These are phyloP conservation scores for Drosophila meridiana DNA, from an alignment of 2,888 invertebrate genomes.

Conservation along the genomic window DNA sequence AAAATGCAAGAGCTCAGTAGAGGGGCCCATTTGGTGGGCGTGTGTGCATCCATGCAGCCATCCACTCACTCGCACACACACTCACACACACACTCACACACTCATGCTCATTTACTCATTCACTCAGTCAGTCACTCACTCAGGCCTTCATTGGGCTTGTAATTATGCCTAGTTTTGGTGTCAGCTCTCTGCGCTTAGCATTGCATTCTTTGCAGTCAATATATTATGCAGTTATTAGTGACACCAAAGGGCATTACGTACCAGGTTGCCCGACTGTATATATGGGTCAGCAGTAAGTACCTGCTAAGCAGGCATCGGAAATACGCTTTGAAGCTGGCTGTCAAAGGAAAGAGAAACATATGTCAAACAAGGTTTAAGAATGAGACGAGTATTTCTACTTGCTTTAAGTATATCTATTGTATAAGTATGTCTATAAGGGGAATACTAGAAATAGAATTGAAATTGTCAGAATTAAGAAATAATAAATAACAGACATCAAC, in stretches of 20 bases:
- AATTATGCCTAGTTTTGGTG: slow-evolving; percentile 47
- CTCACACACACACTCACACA: slow-evolving; percentile 15
- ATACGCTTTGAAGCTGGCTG: slow-evolving; percentile 25
- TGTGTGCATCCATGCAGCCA: slow-evolving; percentile 26
- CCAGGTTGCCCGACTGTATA: slow-evolving; percentile 23
- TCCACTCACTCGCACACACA: slow-evolving; percentile 8
- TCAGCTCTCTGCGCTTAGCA: slow-evolving; percentile 30
- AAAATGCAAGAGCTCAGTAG: slow-evolving; percentile 70
- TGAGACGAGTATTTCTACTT: neutral
- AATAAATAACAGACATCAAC: neutral
- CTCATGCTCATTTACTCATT: slow-evolving; percentile 19
- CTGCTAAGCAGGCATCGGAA: slow-evolving; percentile 18
- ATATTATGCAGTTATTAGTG: slow-evolving; percentile 67
- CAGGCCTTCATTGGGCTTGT: slow-evolving; percentile 30
- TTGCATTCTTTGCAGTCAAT: slow-evolving; percentile 66
- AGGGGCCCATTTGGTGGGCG: slow-evolving; percentile 21
- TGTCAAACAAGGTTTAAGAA: neutral
- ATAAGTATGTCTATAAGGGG: no score
- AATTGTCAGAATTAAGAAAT: neutral
- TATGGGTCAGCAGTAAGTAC: slow-evolving; percentile 46
- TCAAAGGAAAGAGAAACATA: slow-evolving; percentile 6
- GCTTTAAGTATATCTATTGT: neutral
- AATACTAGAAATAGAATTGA: neutral
- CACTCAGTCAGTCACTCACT: slow-evolving; percentile 23
- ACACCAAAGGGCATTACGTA: slow-evolving; percentile 55